phyloP scores from a whole-genome alignment of 2,797 vertebrate species.

The Myoxocephalus aenaeus region DNA sequence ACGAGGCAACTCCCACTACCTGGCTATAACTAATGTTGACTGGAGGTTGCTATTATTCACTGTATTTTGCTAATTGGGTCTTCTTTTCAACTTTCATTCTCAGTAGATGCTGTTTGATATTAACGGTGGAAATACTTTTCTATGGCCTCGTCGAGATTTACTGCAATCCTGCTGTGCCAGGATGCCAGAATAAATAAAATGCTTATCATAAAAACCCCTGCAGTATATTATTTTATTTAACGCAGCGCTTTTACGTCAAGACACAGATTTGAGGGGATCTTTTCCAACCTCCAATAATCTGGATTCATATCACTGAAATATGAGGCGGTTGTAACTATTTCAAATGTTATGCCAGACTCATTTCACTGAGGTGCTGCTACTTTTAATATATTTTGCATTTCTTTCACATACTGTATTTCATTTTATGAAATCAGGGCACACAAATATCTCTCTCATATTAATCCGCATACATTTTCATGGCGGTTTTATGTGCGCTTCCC shows the following conservation, averaged over 20 bases:
- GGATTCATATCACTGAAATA: conserved; percentile 58
- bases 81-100: conserved; percentile 46
- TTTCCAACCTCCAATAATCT: conserved; percentile 58
- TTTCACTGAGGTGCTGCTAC: conserved; percentile 28
- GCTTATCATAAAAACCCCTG: conserved; percentile 55
- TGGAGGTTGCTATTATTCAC: conserved; percentile 60
- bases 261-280: conserved; percentile 65
- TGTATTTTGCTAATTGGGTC: conserved; percentile 64
- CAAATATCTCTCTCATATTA: conserved; percentile 1
- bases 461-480: not conserved
- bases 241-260: conserved; percentile 50
- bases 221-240: conserved; percentile 60
- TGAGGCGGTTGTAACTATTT: conserved; percentile 36
- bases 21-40: conserved; percentile 59
- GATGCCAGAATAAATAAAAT: conserved; percentile 65
- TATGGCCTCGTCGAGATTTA: conserved; percentile 54
- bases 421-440: not conserved
- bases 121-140: conserved; percentile 33
- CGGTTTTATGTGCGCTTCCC: not conserved
- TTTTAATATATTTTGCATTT: conserved; percentile 35
- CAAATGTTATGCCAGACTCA: conserved; percentile 28
- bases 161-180: conserved; percentile 48
- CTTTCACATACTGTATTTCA: not conserved
- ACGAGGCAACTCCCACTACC: conserved; percentile 46
- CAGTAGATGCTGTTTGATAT: conserved; percentile 33